A percentile compares a stretch with the other conserved stretches of the same genome.
phyloP scores from a whole-genome alignment of 2,888 invertebrate genomes.

The Calameuta filiformis region DNA sequence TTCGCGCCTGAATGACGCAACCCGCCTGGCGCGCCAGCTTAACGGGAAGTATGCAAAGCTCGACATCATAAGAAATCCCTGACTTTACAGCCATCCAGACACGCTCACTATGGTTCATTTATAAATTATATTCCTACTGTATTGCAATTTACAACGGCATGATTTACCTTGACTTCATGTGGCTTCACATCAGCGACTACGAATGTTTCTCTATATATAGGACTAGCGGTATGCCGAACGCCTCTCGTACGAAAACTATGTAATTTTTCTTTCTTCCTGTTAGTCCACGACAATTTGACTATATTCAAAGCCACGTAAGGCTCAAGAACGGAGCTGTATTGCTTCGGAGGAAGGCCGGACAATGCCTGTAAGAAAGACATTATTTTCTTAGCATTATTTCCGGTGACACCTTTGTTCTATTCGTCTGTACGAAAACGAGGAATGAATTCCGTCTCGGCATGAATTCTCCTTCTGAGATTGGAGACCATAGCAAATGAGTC shows the following conservation, averaged over 20 bases:
- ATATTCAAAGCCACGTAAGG: conserved; percentile 61
- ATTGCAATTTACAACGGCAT: neutral
- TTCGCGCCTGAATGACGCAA: neutral
- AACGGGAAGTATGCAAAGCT: neutral
- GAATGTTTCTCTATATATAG: conserved; percentile 65
- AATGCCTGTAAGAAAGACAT: conserved; percentile 56
- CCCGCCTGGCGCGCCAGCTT: neutral
- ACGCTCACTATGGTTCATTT: neutral
- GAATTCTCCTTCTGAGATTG: neutral
- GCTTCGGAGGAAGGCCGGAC: conserved; percentile 65
- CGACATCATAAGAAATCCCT: neutral
- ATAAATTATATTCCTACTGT: neutral
- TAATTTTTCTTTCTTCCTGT: conserved; percentile 58
- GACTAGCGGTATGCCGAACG: conserved; percentile 63
- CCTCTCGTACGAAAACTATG: conserved; percentile 63
- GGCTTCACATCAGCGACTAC: conserved; percentile 59
- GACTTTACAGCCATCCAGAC: neutral
- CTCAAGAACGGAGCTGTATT: conserved; percentile 65
- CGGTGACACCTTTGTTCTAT: conserved; percentile 4
- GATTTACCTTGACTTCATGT: conserved; percentile 60
- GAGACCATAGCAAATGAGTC: neutral
- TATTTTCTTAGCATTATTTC: conserved; percentile 4
- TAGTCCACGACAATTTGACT: conserved; percentile 58
- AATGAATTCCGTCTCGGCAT: neutral
- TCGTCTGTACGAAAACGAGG: neutral